Base-by-base conservation (phyloP, 2,888 invertebrate genomes). In the Clunio marinus region DNA sequence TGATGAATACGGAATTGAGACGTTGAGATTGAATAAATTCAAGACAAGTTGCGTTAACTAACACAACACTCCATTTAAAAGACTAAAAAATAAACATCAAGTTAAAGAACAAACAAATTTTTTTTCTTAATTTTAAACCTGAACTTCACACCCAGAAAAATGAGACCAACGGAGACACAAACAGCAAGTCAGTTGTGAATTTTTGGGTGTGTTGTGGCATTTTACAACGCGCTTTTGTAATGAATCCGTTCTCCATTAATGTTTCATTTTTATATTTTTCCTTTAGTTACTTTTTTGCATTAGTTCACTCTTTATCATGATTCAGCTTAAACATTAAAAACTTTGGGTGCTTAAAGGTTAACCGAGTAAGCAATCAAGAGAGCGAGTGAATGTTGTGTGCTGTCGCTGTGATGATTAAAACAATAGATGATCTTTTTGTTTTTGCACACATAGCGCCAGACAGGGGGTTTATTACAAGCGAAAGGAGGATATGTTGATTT, bases 71-170 rank as follows among this genome's bases (percentile, higher is more conserved):
- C 4, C 32, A 32, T 32, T 32, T 10, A 32, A 10, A 7, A 7
- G 32, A 32, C n/a, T 45, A n/a, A n/a, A n/a, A 5, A 45, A 45
- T n/a, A 45, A n/a, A 45, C 7, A 45, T 10, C 15, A n/a, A 45
- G 45, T 55, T 8, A 55, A 2, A 55, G 10, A 1, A 8, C 22
- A 55, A 5, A 45, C 3, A 45, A 45, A 10, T 45, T 45, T 45
- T 15, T 55, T 55, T 3, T 55, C n/a, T 28, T 41, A 41, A 41
- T 41, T 41, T 41, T 41, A 41, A 41, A 41, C 41, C 41, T 41
- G 41, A 41, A 41, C 41, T 41, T 41, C 41, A 41, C 41, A 41
- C 41, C 41, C 41, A 41, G 41, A 41, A 41, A 32, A 32, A 32
- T 7, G 4, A 32, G 10, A 32, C 10, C 32, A 32, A 7, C 32